Percentiles rank a stretch among this genome's conserved stretches.
Evolutionary conservation across 2,888 invertebrate species (phyloP).

Genomic region (Acanthosepion lycidas): DNA sequence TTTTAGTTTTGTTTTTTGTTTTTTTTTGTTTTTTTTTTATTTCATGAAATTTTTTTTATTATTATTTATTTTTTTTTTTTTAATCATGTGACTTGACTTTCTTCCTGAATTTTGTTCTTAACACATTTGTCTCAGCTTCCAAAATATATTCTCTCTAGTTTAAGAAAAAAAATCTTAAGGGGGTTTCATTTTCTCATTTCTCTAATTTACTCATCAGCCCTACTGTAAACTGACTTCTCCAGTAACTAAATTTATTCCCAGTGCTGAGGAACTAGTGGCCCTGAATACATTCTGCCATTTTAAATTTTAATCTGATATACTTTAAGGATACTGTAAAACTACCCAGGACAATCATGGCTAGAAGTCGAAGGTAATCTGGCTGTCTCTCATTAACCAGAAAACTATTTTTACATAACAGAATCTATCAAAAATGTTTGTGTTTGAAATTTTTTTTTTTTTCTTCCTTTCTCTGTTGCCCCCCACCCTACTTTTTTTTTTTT

Average conservation of each 20-base stretch:
- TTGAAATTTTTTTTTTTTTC: background rate
- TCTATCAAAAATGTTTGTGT: constrained; percentile 20
- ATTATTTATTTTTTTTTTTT: background rate
- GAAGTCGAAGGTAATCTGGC: constrained; percentile 12
- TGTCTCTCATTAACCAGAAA: constrained; percentile 10
- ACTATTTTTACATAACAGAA: constrained; percentile 20
- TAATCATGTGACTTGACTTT: background rate
- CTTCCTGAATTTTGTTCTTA: background rate
- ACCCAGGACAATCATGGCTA: background rate
- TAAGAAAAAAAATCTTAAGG: background rate
- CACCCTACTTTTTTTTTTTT: background rate
- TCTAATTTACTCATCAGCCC: background rate
- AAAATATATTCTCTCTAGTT: background rate
- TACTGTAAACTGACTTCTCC: background rate
- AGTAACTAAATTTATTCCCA: background rate
- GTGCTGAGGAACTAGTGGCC: background rate
- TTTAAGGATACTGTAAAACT: background rate
- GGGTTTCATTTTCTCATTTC: background rate
- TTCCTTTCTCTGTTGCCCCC: background rate
- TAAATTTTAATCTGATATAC: constrained; percentile 9
- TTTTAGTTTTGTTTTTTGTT: background rate
- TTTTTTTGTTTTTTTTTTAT: background rate
- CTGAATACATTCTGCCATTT: background rate
- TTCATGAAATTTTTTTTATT: background rate
- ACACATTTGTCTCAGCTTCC: background rate